Base-by-base conservation (phyloP, 2,113 vertebrate genomes). In the Acrocephalus kingi region DNA sequence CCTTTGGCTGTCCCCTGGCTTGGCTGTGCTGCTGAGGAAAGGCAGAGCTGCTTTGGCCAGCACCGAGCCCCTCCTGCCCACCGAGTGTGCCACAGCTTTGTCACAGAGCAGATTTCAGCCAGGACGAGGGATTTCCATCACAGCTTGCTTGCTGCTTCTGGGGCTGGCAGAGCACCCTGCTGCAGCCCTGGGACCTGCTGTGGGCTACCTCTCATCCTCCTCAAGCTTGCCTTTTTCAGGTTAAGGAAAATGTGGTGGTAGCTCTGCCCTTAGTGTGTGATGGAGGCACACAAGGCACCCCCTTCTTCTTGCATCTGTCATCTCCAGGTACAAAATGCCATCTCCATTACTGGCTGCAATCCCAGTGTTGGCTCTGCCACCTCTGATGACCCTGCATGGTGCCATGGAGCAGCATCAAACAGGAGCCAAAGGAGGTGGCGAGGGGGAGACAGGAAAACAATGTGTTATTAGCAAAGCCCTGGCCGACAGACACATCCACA, bases 261-360 rank as follows among this genome's bases (percentile, higher is more conserved):
- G n/a, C 51, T 6, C 1, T 93, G 58, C 15, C 35, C 41, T 48
- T 11, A 52, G 20, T 9, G 2, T 17, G 27, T 18, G 68, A 24
- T 10, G 10, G 28, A n/a, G 30, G 4, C 15, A 11, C 35, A 28
- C 0, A 10, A n/a, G 54, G 5, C 17, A 51, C 2, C 12, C 5
- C 43, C 21, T 54, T 27, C 48, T 51, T 17, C 51, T 55, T 75
- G 43, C 31, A 48, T 14, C 64, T 74, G 46, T 71, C 25, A 8
- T 63, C 37, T 46, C 9, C 39, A 41, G 59, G 41, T n/a, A n/a
- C 59, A 66, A 77, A 74, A 69, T 79, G 39, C 33, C 30, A 39
- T 20, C 33, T 85, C 35, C 11, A 9, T 18, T 30, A 4, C 41
- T 54, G 55, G 6, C 10, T 21, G 23, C 25, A 55, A 15, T 77